Evolutionary conservation across 2,113 vertebrate species (phyloP), one percentile per base, ranked within the genome.

Genomic region (Spilogale gracilis): DNA sequence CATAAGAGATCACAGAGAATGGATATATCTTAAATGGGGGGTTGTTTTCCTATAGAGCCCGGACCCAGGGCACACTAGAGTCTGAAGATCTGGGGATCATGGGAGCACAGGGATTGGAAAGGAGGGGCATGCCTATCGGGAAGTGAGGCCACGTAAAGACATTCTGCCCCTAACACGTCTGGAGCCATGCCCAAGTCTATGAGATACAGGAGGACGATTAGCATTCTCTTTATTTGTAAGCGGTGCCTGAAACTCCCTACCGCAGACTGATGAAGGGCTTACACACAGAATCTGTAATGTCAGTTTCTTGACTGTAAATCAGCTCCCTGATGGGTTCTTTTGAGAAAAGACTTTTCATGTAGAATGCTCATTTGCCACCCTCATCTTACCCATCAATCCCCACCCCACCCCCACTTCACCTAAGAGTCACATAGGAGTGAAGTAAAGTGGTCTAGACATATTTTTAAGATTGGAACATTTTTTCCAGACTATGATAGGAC

Each of bases 361-460:
- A 74, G 43, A 95, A 67, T 54, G 21, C 50, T 94, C 74, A 6
- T 65, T 94, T 85, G 10, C 18, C 27, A 78, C 17, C 63, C 27
- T 13, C 14, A 50, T 92, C n/a, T 81, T 54, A 69, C 14, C n/a
- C 93, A 17, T 58, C 38, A 82, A 13, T 45, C 65, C 85, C 30
- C n/a, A 20, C 58, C 52, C 48, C 30, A 50, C 18, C 23, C 45
- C 27, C 3, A 5, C 80, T 76, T 78, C 67, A 86, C 76, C 25
- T 69, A 76, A 94, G 73, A 71, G 23, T 91, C 86, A 78, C 48
- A 45, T 6, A 86, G 58, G 80, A 96, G 91, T 95, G 58, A 96
- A 97, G 80, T 74, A 80, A 97, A 79, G 76, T 96, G 88, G 90
- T 96, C 76, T 92, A 96, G 97, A 96, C 96, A 94, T 87, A 94